These are phyloP conservation scores for Hololepta plana DNA, from an alignment of 2,888 invertebrate species.

Conservation along the genomic window DNA sequence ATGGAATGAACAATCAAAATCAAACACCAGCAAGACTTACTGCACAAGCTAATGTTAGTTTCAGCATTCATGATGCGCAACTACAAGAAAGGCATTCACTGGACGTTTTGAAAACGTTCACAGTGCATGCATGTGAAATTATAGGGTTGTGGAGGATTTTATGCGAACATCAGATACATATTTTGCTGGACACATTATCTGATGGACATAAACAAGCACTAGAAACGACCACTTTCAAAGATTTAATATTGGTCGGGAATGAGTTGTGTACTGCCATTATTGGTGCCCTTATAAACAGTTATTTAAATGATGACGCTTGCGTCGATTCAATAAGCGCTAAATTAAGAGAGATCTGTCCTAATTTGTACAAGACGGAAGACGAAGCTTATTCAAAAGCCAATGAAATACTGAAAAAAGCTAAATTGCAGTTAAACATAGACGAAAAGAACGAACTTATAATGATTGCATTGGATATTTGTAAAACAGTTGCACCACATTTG, in stretches of 20 bases:
- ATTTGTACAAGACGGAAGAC: constrained; percentile 85
- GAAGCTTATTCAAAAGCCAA: constrained; percentile 92
- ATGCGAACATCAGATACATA: constrained; percentile 80
- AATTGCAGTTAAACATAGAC: constrained; percentile 48
- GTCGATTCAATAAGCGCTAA: constrained; percentile 80
- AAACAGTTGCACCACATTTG: constrained; percentile 73
- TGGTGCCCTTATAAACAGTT: constrained; percentile 73
- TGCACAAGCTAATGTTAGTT: no score
- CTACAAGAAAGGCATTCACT: constrained; percentile 59
- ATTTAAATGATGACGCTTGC: constrained; percentile 87
- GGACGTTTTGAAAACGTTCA: constrained; percentile 46
- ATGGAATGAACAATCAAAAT: no score
- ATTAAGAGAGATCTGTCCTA: constrained; percentile 80
- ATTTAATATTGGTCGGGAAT: constrained; percentile 60
- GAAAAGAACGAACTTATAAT: constrained; percentile 62
- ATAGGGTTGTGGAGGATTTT: constrained; percentile 85
- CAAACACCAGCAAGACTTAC: no score
- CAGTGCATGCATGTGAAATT: constrained; percentile 58
- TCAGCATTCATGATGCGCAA: constrained; percentile 30
- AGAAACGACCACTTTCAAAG: constrained; percentile 47
- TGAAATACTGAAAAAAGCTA: constrained; percentile 71
- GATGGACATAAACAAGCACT: constrained; percentile 45
- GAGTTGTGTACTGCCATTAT: constrained; percentile 61
- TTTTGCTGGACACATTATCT: constrained; percentile 50
- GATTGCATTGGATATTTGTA: constrained; percentile 68